Evolutionary conservation across 2,113 vertebrate species (phyloP).

Genomic region (Chamaea fasciata): DNA sequence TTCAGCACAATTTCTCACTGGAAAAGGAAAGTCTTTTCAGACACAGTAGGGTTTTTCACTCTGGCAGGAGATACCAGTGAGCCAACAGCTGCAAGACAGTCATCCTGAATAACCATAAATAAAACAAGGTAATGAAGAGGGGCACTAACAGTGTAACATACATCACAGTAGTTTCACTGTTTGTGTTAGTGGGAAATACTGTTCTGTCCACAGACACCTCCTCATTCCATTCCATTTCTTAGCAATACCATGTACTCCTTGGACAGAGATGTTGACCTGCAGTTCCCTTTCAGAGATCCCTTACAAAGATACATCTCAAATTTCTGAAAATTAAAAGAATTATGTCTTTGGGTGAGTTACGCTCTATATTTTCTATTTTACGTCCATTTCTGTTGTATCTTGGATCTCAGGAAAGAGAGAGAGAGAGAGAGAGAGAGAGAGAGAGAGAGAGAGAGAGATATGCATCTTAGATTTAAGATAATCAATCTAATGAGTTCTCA

Average conservation of each 20-base stretch:
- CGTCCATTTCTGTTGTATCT: no score
- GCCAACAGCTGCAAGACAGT: not conserved
- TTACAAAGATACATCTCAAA: not conserved
- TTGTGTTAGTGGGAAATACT: not conserved
- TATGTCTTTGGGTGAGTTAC: not conserved
- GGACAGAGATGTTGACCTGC: not conserved
- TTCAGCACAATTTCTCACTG: not conserved
- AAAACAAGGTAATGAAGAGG: not conserved
- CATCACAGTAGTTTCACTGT: not conserved
- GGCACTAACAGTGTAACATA: not conserved
- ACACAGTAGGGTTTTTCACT: not conserved
- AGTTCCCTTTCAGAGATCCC: not conserved
- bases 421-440: not conserved
- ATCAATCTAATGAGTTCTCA: not conserved
- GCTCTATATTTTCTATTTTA: not conserved
- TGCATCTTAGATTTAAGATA: not conserved
- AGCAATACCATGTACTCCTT: not conserved
- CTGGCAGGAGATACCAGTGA: not conserved
- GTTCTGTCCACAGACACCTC: not conserved
- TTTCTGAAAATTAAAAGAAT: not conserved
- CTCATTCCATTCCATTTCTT: not conserved
- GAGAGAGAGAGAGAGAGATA: not conserved
- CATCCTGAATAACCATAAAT: not conserved
- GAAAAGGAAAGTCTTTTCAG: not conserved
- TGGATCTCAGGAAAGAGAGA: not conserved